Conservation (phyloP, 2,888 invertebrate genomes). For the Hyposoter dolosus region DNA sequence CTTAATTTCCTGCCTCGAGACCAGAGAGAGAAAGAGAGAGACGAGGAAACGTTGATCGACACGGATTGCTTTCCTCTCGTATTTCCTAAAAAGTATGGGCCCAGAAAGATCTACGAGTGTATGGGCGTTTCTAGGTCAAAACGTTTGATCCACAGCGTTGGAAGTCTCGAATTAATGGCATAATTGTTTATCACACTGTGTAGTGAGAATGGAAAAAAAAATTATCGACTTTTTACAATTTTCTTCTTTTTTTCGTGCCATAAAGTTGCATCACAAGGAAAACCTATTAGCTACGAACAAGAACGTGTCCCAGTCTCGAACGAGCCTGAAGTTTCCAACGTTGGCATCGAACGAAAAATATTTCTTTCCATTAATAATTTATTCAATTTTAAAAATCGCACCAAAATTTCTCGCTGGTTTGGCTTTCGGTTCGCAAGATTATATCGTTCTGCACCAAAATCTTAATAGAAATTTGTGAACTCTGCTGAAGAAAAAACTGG, state of each 20-base stretch:
- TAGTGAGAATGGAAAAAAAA: background rate
- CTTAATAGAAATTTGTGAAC: too few relatives aligned
- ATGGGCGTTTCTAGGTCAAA: conserved; percentile 14
- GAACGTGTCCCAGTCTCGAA: too few relatives aligned
- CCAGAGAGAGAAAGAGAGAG: background rate
- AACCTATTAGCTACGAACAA: background rate
- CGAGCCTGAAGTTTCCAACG: too few relatives aligned
- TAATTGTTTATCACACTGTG: background rate
- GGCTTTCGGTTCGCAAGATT: too few relatives aligned
- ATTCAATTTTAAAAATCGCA: too few relatives aligned
- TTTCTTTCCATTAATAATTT: too few relatives aligned
- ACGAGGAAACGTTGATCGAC: background rate
- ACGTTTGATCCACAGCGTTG: background rate
- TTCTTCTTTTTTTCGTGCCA: background rate
- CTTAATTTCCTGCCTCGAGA: conserved; percentile 15
- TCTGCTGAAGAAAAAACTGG: too few relatives aligned
- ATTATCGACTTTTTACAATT: background rate
- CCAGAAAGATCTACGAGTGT: conserved; percentile 13
- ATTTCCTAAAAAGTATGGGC: conserved; percentile 66
- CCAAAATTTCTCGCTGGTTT: too few relatives aligned
- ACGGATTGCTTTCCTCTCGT: conserved; percentile 54
- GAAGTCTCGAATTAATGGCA: background rate
- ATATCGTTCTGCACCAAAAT: too few relatives aligned
- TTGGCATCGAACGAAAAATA: too few relatives aligned
- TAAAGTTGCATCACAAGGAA: background rate